These are phyloP conservation scores for Chesias legatella DNA, from an alignment of 2,888 invertebrate species.

Conservation along the genomic window DNA sequence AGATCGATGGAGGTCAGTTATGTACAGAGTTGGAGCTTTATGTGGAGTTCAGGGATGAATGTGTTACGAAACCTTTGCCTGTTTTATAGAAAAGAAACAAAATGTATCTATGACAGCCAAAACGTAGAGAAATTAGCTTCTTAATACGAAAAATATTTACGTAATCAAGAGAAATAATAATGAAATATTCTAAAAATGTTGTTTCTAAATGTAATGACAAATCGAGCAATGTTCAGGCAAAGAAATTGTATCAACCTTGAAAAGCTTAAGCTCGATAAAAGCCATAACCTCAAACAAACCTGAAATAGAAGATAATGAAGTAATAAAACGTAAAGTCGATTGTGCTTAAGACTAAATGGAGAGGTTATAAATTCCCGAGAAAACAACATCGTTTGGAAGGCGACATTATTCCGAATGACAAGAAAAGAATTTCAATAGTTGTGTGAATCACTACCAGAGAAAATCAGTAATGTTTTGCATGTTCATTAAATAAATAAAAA, in stretches of 20 bases:
- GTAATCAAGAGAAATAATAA: no score
- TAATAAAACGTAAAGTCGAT: slow-evolving; percentile 18
- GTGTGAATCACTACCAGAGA: slow-evolving; percentile 8
- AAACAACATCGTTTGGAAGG: slow-evolving; percentile 5
- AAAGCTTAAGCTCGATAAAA: slow-evolving; percentile 4
- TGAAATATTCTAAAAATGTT: no score
- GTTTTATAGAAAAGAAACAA: slow-evolving; percentile 4
- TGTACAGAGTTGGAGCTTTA: slow-evolving; percentile 35
- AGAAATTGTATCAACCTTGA: slow-evolving; percentile 5
- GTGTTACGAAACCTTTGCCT: slow-evolving; percentile 13
- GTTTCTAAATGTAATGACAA: no score
- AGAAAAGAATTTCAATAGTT: slow-evolving; percentile 11
- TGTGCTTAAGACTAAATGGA: slow-evolving; percentile 17
- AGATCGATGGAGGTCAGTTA: slow-evolving; percentile 61
- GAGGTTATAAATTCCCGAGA: slow-evolving; percentile 15
- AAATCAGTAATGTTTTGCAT: background rate
- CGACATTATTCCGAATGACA: slow-evolving; percentile 11
- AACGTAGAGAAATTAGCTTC: no score
- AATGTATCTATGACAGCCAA: background rate
- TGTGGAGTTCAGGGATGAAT: slow-evolving; percentile 14
- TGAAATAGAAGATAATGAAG: slow-evolving; percentile 12
- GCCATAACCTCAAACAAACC: slow-evolving; percentile 7
- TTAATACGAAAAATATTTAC: no score
- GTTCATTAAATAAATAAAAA: no score
- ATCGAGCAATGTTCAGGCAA: background rate